Evolutionary conservation across 2,888 invertebrate species (phyloP), one percentile per base, ranked within the genome.

Genomic region (Ganaspis brasiliensis): DNA sequence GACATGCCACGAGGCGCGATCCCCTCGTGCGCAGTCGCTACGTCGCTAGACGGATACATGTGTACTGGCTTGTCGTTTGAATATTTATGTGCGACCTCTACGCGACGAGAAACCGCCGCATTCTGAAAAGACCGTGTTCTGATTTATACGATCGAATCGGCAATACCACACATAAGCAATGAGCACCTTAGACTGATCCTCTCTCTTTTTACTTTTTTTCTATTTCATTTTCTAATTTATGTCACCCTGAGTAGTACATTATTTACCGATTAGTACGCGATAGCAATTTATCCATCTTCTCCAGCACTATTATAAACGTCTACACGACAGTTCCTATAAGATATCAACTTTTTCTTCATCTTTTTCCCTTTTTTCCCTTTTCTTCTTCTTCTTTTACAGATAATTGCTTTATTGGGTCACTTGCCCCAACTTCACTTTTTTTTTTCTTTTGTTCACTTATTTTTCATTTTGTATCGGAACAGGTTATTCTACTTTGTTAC

Each of bases 71-170:
- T 87, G 86, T 85, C 86, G 85, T 83, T 81, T 88, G 87, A 88
- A 88, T 87, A 88, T 88, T 88, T 88, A 88, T 88, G 85, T 82
- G 78, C 87, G 85, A 86, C 87, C 86, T 87, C 85, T 82, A 80
- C 79, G 75, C 75, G 49, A 75, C 81, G 81, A 87, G 87, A 86
- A 86, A 86, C 83, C 81, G 76, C 80, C 77, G 85, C 86, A 88
- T 88, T 88, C 88, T 86, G 87, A 85, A 87, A 86, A 82, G 75
- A 75, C 74, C 82, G 84, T 86, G 88, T 87, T 88, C 89, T 89
- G 89, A 89, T 90, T 89, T 87, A 79, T 79, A 77, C 85, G 86
- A 84, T 86, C 85, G 85, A 84, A 87, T 86, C 85, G 84, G 73
- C 81, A 57, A 74, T 73, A 67, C 75, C 72, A 71, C 71, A 63